These are phyloP conservation scores for Chamaea fasciata DNA, from an alignment of 2,113 vertebrate genomes.

Conservation along the genomic window DNA sequence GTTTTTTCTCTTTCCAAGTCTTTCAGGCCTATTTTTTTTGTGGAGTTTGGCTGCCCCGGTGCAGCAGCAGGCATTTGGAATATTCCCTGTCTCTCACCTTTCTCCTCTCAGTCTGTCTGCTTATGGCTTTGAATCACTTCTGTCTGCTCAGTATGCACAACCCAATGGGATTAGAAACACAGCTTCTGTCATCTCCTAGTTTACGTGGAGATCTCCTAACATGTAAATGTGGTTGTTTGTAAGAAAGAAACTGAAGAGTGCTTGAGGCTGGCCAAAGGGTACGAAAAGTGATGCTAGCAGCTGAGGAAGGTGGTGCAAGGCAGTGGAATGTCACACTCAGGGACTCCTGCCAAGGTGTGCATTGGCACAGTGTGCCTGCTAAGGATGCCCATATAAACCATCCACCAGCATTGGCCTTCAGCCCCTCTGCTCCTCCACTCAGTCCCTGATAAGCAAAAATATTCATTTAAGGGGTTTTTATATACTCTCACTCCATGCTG, in stretches of 20 bases:
- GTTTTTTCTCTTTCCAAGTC: neutral
- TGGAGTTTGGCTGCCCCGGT: neutral
- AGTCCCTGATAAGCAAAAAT: neutral
- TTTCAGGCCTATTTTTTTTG: neutral
- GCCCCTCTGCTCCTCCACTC: neutral
- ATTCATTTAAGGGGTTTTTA: neutral
- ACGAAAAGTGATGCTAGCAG: neutral
- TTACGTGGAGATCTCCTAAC: neutral
- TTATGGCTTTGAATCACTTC: neutral
- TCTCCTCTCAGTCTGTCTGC: neutral
- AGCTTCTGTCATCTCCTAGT: neutral
- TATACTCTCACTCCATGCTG: neutral
- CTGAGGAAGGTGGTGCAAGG: neutral
- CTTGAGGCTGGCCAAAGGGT: neutral
- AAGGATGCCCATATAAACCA: neutral
- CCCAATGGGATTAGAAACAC: neutral
- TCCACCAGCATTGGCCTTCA: neutral
- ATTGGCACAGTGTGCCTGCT: neutral
- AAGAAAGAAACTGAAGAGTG: neutral
- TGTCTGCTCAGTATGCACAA: neutral
- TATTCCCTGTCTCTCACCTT: slow-evolving; percentile 16
- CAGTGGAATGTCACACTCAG: neutral
- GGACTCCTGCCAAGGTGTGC: neutral
- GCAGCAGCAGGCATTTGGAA: slow-evolving; percentile 9
- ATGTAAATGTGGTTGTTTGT: neutral